Conservation (phyloP, 2,888 invertebrate genomes). For the Tuta absoluta region DNA sequence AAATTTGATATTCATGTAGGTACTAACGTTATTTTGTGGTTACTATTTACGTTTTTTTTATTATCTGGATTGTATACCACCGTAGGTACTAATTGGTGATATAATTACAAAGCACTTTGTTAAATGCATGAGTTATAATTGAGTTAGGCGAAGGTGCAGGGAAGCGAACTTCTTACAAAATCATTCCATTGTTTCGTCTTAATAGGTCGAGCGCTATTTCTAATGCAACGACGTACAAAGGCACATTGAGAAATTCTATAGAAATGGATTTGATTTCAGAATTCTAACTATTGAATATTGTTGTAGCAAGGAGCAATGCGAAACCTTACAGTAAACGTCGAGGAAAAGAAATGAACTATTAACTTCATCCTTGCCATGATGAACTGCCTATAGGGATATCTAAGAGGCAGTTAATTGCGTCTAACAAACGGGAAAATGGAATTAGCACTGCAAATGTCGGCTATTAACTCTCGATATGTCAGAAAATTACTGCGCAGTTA, state of each 20-base stretch:
- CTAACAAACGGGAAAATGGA: slow-evolving; percentile 49
- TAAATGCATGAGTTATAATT: slow-evolving; percentile 10
- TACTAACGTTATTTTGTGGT: background rate
- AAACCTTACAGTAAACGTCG: slow-evolving; percentile 18
- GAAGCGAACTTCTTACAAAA: slow-evolving; percentile 46
- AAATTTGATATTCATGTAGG: background rate
- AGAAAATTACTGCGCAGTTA: slow-evolving; percentile 36
- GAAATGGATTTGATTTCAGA: slow-evolving; percentile 19
- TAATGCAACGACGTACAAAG: slow-evolving; percentile 30
- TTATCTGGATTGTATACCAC: background rate
- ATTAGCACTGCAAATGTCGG: slow-evolving; percentile 36
- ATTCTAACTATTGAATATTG: slow-evolving; percentile 18
- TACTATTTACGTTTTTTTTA: background rate
- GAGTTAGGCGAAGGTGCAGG: slow-evolving; percentile 35
- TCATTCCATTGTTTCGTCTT: slow-evolving; percentile 44
- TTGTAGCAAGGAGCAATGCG: slow-evolving; percentile 21
- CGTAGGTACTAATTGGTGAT: background rate
- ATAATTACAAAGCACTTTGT: slow-evolving; percentile 8
- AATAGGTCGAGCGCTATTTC: slow-evolving; percentile 29
- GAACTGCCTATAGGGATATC: slow-evolving; percentile 7
- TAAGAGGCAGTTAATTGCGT: slow-evolving; percentile 26
- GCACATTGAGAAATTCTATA: slow-evolving; percentile 25
- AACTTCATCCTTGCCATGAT: slow-evolving; percentile 11
- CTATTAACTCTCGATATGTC: slow-evolving; percentile 32
- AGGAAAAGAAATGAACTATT: background rate